Percentiles rank a stretch among this genome's conserved stretches.
These are phyloP conservation scores for Alca torda DNA, from an alignment of 2,797 vertebrate genomes.

Conservation along the genomic window DNA sequence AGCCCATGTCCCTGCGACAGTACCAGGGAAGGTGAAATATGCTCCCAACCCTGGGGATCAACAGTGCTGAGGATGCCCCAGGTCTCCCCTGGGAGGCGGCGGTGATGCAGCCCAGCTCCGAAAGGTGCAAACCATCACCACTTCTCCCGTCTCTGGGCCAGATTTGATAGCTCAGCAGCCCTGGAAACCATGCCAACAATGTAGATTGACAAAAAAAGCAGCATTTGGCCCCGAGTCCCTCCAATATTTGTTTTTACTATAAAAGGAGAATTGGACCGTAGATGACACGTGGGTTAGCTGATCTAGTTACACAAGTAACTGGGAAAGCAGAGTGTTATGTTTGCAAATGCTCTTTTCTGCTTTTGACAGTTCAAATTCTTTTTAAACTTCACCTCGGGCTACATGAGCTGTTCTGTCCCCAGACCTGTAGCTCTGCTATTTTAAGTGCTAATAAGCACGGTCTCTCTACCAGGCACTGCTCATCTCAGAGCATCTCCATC, in stretches of 20 bases:
- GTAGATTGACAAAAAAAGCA: neutral
- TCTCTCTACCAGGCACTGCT: neutral
- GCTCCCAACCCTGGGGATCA: accelerated
- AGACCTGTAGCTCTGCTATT: neutral
- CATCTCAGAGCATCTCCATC: slow-evolving; percentile 18
- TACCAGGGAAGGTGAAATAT: neutral
- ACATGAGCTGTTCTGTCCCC: neutral
- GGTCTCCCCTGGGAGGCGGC: neutral
- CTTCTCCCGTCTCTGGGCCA: neutral
- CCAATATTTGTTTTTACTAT: slow-evolving; percentile 33
- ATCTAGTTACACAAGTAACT: neutral
- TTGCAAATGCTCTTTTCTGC: neutral
- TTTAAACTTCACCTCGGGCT: neutral
- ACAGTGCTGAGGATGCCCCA: accelerated
- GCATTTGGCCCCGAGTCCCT: neutral
- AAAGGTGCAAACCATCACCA: neutral
- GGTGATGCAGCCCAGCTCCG: neutral
- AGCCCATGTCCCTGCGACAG: accelerated
- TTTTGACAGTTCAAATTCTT: neutral
- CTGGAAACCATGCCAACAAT: neutral
- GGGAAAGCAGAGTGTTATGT: neutral
- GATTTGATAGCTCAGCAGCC: neutral
- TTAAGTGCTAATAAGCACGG: accelerated
- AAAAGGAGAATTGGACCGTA: slow-evolving; percentile 23
- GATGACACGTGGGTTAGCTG: neutral